A percentile compares a stretch with the other conserved stretches of the same genome.
Evolutionary conservation across 2,113 vertebrate genomes (phyloP).

Genomic region (Saguinus imperator): DNA sequence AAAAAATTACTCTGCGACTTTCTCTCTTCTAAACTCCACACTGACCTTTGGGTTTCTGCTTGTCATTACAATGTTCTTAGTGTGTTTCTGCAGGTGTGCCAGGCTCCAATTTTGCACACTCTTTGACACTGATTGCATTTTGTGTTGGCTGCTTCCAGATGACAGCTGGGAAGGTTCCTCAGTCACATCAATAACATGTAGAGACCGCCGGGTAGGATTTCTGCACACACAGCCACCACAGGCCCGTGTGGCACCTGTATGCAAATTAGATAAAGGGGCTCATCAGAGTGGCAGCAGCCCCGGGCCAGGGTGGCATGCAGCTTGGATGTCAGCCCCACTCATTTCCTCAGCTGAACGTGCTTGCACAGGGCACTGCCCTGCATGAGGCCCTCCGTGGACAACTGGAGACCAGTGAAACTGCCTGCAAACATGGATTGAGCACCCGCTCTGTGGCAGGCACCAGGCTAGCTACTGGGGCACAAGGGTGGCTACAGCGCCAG

Average conservation of each 20-base stretch:
- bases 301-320: background rate
- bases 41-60: slow-evolving; percentile 3
- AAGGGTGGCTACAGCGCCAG: background rate
- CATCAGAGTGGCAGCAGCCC: background rate
- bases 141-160: background rate
- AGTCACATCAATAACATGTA: background rate
- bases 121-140: background rate
- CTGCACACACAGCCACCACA: background rate
- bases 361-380: background rate
- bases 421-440: background rate
- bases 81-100: background rate
- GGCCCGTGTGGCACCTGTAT: background rate
- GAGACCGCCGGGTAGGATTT: background rate
- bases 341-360: background rate
- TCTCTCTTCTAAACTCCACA: background rate
- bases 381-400: background rate
- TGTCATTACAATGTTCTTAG: background rate
- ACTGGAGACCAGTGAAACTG: background rate
- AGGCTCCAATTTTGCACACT: background rate
- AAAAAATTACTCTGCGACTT: background rate
- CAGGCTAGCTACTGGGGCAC: background rate
- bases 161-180: background rate
- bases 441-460: background rate
- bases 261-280: background rate
- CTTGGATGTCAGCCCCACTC: background rate